Base-by-base conservation (phyloP, 2,888 invertebrate genomes). In the Drosophila prostipennis region DNA sequence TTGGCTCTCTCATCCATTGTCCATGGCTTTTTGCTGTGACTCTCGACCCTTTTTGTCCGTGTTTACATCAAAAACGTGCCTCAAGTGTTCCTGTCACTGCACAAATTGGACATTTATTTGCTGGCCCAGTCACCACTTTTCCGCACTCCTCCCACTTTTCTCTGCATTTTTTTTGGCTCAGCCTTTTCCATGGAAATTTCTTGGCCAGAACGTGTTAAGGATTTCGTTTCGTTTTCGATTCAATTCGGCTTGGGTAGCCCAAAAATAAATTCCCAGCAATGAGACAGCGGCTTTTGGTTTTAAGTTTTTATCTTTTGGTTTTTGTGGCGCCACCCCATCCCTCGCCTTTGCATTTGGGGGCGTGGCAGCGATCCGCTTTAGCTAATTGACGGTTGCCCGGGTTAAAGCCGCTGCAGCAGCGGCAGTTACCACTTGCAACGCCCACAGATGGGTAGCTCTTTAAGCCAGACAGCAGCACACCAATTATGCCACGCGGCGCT, bases 101-200 rank as follows among this genome's bases (percentile, higher is more conserved):
- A 88, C 89, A 88, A 83, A 88, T 88, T 83, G 89, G 89, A 83
- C 89, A 88, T 88, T 83, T 88, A 82, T 82, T 88, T 88, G 87
- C 56, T 78, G 89, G 80, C 60, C 80, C 58, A 69, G 69, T 64
- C 64, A 39, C 54, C 53, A 58, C 57, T 46, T 34, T 52, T 48
- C 48, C 46, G 32, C 40, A 43, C 40, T 37, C 58, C 36, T 34
- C 39, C 26, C 51, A 40, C 53, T 61, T 58, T 26, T 36, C 8
- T 29, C 14, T 19, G 19, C 19, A 19, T 19, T 19, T 19, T 19
- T 19, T 19, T 19, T 19, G 1, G 19, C 2, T 19, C 19, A 19
- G 19, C 56, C 49, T 68, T 79, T 85, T 79, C 56, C 55, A 42
- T 48, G 63, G 57, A 70, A 76, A 76, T 72, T 74, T 80, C 70